Conservation (phyloP, 2,797 vertebrate genomes). For the Xerus rutilus region DNA sequence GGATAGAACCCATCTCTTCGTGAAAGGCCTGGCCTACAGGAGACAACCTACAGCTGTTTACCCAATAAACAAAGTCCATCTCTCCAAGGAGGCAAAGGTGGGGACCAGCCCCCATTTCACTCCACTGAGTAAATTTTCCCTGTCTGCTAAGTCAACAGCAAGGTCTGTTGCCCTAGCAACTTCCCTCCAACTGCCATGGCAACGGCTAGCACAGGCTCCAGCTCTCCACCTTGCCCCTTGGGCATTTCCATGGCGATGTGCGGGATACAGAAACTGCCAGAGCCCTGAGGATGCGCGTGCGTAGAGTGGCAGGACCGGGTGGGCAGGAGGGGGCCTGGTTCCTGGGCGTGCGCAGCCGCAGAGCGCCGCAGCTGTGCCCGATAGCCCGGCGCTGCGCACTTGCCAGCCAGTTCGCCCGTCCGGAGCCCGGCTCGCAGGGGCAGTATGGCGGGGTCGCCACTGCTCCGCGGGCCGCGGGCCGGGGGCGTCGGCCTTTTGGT, state of each 20-base stretch:
- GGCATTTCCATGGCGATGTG: conserved; percentile 93
- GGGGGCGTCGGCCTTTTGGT: conserved; percentile 78
- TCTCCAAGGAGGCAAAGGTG: not conserved
- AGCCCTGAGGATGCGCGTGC: conserved; percentile 90
- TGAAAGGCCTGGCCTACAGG: not conserved
- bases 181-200: conserved; percentile 66
- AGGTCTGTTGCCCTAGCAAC: conserved; percentile 74
- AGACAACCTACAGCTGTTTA: not conserved
- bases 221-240: conserved; percentile 87
- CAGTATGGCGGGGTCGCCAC: conserved; percentile 81
- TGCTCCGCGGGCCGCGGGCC: conserved; percentile 82
- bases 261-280: conserved; percentile 92
- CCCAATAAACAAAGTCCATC: not conserved
- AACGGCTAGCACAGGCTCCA: conserved; percentile 51
- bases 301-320: not conserved
- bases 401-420: conserved; percentile 94
- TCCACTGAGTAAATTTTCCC: conserved; percentile 52
- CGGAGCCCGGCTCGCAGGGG: conserved; percentile 88
- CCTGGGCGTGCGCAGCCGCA: conserved; percentile 68
- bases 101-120: conserved; percentile 12
- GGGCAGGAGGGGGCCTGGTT: not conserved
- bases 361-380: not conserved
- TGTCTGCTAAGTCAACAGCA: conserved; percentile 22
- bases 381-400: conserved; percentile 93
- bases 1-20: not conserved